Conservation (phyloP, 2,888 invertebrate genomes). For the Halictus quadricinctus region DNA sequence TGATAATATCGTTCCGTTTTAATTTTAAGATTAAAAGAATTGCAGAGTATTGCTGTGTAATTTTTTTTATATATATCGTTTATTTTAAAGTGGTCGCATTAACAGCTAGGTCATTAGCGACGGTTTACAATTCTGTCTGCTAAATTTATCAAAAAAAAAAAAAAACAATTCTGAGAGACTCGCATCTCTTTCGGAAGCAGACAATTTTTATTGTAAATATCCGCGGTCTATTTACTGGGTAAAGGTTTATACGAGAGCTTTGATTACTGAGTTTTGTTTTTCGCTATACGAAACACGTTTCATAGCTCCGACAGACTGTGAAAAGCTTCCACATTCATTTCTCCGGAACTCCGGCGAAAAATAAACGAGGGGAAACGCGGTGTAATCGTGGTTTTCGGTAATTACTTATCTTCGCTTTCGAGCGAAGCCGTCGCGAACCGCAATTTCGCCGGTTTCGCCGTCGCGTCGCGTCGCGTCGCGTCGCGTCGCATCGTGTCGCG, state of each 20-base stretch:
- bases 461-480: not conserved
- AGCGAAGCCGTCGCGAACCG: slow-evolving; percentile 14
- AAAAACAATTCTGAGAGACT: not conserved
- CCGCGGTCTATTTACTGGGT: not conserved
- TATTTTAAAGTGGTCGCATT: too few relatives aligned
- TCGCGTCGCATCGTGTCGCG: not conserved
- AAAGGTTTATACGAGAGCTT: not conserved
- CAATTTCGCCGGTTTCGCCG: slow-evolving; percentile 22
- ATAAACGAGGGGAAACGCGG: not conserved
- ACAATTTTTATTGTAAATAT: too few relatives aligned
- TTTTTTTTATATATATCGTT: not conserved
- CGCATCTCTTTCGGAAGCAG: too few relatives aligned
- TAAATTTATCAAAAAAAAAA: not conserved
- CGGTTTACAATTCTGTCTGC: not conserved
- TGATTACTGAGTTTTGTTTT: not conserved
- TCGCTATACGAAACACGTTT: not conserved
- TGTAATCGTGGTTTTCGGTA: slow-evolving; percentile 26
- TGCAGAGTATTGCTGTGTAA: not conserved
- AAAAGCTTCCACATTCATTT: not conserved
- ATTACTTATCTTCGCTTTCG: slow-evolving; percentile 41
- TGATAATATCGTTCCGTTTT: too few relatives aligned
- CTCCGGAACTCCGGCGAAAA: not conserved
- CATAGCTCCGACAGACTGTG: not conserved
- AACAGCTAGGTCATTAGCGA: too few relatives aligned
- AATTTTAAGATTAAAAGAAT: not conserved